Percentiles rank a stretch among this genome's conserved stretches.
These are phyloP conservation scores for Conistra vaccinii DNA, from an alignment of 2,888 invertebrate genomes.

Conservation along the genomic window DNA sequence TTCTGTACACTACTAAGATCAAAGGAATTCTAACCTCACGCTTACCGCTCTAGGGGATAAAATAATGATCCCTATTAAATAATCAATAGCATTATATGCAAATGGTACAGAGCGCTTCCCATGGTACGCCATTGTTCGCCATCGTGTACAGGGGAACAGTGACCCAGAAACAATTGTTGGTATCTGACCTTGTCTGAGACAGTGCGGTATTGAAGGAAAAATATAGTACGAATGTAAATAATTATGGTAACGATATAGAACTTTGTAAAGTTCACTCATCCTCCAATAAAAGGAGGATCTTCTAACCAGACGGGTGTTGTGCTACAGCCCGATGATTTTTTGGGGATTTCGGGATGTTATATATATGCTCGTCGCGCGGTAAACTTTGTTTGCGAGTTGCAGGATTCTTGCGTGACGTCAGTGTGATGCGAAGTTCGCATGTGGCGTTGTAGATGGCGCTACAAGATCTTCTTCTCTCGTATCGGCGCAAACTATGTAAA, in stretches of 20 bases:
- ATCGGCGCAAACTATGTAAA: too few relatives aligned
- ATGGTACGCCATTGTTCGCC: slow-evolving; percentile 60
- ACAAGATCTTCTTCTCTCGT: neutral
- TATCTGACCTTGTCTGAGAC: slow-evolving; percentile 54
- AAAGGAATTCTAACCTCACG: slow-evolving; percentile 16
- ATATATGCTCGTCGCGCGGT: neutral
- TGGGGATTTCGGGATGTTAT: neutral
- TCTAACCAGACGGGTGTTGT: neutral
- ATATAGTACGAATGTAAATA: neutral
- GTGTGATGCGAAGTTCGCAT: neutral
- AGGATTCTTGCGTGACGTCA: neutral
- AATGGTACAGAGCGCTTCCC: slow-evolving; percentile 59
- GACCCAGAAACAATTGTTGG: slow-evolving; percentile 63
- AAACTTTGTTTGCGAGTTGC: neutral
- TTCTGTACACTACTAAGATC: too few relatives aligned
- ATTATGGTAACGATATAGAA: neutral
- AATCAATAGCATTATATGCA: slow-evolving; percentile 66
- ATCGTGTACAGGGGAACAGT: slow-evolving; percentile 44
- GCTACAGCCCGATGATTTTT: too few relatives aligned
- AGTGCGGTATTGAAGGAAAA: slow-evolving; percentile 4
- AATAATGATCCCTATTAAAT: slow-evolving; percentile 63
- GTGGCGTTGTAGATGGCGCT: neutral
- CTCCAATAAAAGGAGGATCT: neutral
- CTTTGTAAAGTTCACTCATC: neutral
- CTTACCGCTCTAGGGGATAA: slow-evolving; percentile 23